Percentiles rank a stretch among this genome's conserved stretches.
phyloP scores from a whole-genome alignment of 2,888 invertebrate species.

The Scelioninae gen. 2 region DNA sequence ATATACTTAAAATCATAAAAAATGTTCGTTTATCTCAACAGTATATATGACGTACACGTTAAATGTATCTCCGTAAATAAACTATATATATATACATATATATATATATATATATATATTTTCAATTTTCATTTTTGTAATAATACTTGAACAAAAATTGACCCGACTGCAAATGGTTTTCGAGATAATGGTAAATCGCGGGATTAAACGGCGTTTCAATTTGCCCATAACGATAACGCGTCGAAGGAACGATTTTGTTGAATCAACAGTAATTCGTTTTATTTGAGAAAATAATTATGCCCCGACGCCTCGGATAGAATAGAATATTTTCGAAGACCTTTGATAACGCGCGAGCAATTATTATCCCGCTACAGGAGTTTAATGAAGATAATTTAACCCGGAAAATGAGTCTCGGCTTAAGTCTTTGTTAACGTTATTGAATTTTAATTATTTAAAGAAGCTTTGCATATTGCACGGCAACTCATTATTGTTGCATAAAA shows the following conservation, averaged over 20 bases:
- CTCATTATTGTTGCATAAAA: constrained; percentile 32
- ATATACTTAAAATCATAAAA: no score
- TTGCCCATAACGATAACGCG: constrained; percentile 1
- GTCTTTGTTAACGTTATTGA: constrained; percentile 32
- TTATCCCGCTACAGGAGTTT: constrained; percentile 43
- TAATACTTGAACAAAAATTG: no score
- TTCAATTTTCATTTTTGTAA: no score
- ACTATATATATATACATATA: no score
- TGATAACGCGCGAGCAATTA: constrained; percentile 36
- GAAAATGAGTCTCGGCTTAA: constrained; percentile 44
- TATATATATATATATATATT: no score
- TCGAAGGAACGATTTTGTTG: constrained; percentile 23
- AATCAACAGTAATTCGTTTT: constrained; percentile 40
- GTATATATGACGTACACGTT: no score
- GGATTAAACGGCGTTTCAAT: constrained; percentile 25
- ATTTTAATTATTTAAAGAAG: constrained; percentile 45
- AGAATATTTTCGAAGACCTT: constrained; percentile 23
- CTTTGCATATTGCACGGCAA: constrained; percentile 15
- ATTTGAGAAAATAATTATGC: constrained; percentile 45
- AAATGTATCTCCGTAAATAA: no score
- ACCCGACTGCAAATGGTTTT: no score
- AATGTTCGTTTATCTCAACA: no score
- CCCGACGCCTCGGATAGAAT: constrained; percentile 6
- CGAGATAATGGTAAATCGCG: constrained; percentile 21
- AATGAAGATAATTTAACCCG: constrained; percentile 43